These are phyloP conservation scores for Prionace glauca DNA, from an alignment of 2,797 vertebrate genomes.

Conservation along the genomic window DNA sequence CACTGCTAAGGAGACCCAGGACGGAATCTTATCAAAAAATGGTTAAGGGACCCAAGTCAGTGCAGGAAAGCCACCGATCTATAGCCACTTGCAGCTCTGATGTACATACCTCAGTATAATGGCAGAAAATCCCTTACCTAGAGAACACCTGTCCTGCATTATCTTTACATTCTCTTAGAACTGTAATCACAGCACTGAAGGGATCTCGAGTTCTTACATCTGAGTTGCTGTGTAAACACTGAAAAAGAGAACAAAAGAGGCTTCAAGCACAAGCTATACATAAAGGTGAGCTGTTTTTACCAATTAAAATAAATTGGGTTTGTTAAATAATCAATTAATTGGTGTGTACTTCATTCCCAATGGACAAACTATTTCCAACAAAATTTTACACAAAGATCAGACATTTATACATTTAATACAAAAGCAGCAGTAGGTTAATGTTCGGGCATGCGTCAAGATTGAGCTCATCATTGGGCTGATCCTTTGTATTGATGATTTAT, in stretches of 20 bases:
- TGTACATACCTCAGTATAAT: constrained; percentile 20
- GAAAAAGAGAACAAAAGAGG: constrained; percentile 10
- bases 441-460: background rate
- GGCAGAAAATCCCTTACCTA: constrained; percentile 58
- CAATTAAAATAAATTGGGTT: background rate
- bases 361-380: background rate
- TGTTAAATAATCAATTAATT: background rate
- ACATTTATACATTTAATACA: background rate
- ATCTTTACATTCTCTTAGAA: constrained; percentile 74
- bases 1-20: background rate
- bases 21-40: no score
- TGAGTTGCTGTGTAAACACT: constrained; percentile 69
- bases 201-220: constrained; percentile 70
- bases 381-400: background rate
- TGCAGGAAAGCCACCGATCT: background rate
- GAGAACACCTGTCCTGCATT: constrained; percentile 55
- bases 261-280: background rate
- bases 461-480: background rate
- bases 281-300: background rate
- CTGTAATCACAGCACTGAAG: constrained; percentile 68
- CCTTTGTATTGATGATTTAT: background rate
- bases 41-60: background rate
- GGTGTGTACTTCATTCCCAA: background rate
- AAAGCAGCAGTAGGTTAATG: background rate
- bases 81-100: background rate